These are phyloP conservation scores for Stegodyphus dumicola DNA, from an alignment of 1,140 invertebrate species.

Conservation along the genomic window DNA sequence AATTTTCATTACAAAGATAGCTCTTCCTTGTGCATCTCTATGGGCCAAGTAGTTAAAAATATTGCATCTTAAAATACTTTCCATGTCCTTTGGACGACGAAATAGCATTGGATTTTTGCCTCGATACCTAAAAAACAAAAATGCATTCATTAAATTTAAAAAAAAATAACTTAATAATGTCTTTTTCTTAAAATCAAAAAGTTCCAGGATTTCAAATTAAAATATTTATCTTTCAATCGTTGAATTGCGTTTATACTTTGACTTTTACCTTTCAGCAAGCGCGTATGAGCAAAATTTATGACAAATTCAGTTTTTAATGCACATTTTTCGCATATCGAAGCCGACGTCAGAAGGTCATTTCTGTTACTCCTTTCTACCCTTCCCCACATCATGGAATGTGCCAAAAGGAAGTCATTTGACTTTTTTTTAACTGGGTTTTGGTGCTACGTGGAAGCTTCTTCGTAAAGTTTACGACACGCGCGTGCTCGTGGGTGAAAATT, in stretches of 20 bases:
- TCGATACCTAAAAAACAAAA: slow-evolving; percentile 23
- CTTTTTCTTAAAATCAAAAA: neutral
- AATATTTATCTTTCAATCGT: neutral
- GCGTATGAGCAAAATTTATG: no score
- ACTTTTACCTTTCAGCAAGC: no score
- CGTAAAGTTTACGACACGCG: no score
- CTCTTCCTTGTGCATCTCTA: slow-evolving; percentile 44
- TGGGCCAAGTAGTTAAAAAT: slow-evolving; percentile 50
- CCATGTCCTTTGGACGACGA: slow-evolving; percentile 23
- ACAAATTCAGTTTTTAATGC: no score
- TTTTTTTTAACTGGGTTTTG: no score
- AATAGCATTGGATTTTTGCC: slow-evolving; percentile 30
- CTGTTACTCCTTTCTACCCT: no score
- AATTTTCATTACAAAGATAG: slow-evolving; percentile 49
- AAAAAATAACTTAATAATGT: neutral
- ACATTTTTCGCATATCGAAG: no score
- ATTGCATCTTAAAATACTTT: slow-evolving; percentile 33
- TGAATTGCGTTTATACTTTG: neutral
- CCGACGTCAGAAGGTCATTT: no score
- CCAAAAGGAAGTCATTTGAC: no score
- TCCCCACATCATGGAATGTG: no score
- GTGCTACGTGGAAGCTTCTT: no score
- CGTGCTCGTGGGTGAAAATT: no score
- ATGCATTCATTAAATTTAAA: neutral
- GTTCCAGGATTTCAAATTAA: neutral